Conservation (phyloP, 2,888 invertebrate species). For the Scaptomyza parva region DNA sequence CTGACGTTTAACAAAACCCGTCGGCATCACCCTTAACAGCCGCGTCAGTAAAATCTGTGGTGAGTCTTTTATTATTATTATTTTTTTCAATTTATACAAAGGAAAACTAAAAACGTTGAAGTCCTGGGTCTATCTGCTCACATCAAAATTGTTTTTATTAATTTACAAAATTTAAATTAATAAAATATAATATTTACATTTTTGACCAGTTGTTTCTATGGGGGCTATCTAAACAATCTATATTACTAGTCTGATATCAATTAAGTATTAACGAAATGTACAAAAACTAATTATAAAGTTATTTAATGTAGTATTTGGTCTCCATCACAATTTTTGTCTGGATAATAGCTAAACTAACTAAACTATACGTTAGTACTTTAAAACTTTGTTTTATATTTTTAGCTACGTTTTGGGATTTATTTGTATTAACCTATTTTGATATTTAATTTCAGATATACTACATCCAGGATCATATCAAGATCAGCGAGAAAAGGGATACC, state of each 20-base stretch:
- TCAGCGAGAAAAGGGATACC: conserved; percentile 33
- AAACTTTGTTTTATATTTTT: too few relatives aligned
- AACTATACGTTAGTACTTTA: too few relatives aligned
- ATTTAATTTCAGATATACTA: conserved; percentile 41
- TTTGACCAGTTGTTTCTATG: conserved; percentile 5
- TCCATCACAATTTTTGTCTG: too few relatives aligned
- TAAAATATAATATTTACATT: neutral
- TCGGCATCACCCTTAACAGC: neutral
- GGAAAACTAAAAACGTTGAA: neutral
- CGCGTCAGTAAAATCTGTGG: conserved; percentile 9
- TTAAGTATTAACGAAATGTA: neutral
- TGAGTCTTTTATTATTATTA: conserved; percentile 7
- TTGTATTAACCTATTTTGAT: conserved; percentile 4
- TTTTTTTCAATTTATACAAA: neutral
- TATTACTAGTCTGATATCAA: neutral
- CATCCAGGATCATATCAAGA: conserved; percentile 26
- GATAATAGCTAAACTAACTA: too few relatives aligned
- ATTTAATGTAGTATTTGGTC: neutral
- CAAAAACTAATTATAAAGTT: neutral
- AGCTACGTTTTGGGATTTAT: neutral
- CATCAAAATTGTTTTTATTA: neutral
- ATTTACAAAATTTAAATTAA: neutral
- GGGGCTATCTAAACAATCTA: neutral
- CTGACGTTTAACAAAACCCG: conserved; percentile 6
- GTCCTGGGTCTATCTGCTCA: neutral